Evolutionary conservation across 2,888 invertebrate genomes (phyloP), one percentile per base, ranked within the genome.

Genomic region (Ectemnius cavifrons): DNA sequence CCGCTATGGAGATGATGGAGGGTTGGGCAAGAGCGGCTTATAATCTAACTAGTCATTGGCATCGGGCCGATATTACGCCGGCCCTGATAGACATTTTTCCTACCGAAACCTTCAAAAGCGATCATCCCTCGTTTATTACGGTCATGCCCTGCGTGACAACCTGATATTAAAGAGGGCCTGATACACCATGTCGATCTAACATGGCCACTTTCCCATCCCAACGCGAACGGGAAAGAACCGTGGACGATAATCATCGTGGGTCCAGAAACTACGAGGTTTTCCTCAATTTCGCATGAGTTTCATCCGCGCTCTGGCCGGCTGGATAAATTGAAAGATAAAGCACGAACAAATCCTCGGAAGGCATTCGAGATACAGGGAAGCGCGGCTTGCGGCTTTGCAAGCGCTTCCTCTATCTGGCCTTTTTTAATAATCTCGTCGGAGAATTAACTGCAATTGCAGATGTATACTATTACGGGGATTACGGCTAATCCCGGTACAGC

Each of bases 21-120:
- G 73, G 71, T 61, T 63, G 77, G 57, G 52, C 60, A 52, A 60
- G n/a, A 52, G 52, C 68, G 72, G 71, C 71, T 75, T 73, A 78
- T 79, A 79, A 84, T 84, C 79, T 77, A 84, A 83, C 81, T 80
- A 84, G 79, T 77, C 76, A 79, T 72, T 77, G 78, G 76, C 77
- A 70, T 79, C 77, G 73, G 73, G 70, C 75, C 72, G 82, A 75
- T 80, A 82, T 83, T 84, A 82, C 83, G 71, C 65, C 28, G 65
- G 46, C 60, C 73, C 47, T 75, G 80, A 82, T 74, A 72, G 73
- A 80, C 77, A 75, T 77, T 82, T 77, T 81, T 82, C 78, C 73
- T 71, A 62, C 57, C 62, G 68, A 72, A 58, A 73, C 62, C 67
- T 67, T 75, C 77, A 63, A 77, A 69, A 73, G 27, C 75, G 77